phyloP scores from a whole-genome alignment of 2,113 vertebrate genomes.

The Menura novaehollandiae region DNA sequence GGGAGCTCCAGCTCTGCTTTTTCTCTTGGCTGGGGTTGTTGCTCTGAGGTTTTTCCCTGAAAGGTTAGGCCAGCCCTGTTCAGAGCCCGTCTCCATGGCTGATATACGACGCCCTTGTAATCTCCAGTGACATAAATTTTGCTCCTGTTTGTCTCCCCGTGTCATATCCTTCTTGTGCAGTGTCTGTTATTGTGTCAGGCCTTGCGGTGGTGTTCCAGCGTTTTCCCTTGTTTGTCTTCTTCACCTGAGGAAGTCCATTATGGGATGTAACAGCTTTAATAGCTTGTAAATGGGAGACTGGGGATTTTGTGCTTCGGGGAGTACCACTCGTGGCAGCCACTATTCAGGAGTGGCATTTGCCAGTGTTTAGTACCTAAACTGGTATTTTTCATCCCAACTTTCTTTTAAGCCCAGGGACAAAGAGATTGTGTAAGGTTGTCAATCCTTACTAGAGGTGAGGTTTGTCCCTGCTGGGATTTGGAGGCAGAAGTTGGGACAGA shows the following conservation, averaged over 20 bases:
- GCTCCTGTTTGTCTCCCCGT: slow-evolving; percentile 47
- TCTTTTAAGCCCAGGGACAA: background rate
- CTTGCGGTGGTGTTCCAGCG: background rate
- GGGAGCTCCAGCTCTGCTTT: background rate
- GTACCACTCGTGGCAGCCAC: background rate
- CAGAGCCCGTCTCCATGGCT: background rate
- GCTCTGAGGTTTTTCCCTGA: background rate
- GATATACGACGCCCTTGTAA: slow-evolving; percentile 39
- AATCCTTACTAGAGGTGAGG: background rate
- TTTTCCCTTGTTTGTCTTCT: slow-evolving; percentile 29
- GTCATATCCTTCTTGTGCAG: slow-evolving; percentile 24
- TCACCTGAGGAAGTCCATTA: slow-evolving; percentile 51
- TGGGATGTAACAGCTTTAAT: slow-evolving; percentile 46
- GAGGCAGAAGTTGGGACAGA: background rate
- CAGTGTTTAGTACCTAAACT: background rate
- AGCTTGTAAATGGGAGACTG: background rate
- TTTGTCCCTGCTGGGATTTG: background rate
- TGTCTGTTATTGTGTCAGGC: slow-evolving; percentile 39
- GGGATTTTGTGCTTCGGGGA: background rate
- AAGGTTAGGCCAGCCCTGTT: background rate
- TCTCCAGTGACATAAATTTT: slow-evolving; percentile 46
- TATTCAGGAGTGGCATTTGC: background rate
- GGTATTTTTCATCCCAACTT: background rate
- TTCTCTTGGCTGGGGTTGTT: background rate
- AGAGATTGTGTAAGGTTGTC: background rate